Percentiles rank a stretch among this genome's conserved stretches.
phyloP scores from a whole-genome alignment of 92 coral and sea anemone genomes.

The Meandrina meandrites region DNA sequence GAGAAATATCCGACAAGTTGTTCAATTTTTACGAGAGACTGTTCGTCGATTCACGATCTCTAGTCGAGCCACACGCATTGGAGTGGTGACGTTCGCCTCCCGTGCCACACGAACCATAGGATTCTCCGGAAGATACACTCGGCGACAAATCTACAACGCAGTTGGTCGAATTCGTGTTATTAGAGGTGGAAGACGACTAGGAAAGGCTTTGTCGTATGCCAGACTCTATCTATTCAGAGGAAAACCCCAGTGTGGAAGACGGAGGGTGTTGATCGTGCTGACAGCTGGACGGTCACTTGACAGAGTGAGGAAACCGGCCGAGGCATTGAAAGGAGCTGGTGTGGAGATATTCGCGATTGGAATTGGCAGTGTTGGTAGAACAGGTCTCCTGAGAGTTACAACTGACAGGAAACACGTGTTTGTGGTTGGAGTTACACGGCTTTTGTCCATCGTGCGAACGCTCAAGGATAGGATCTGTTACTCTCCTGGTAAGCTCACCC shows the following conservation, averaged over 20 bases:
- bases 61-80: constrained; percentile 70
- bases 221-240: constrained; percentile 60
- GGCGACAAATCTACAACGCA: constrained; percentile 26
- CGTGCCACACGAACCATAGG: constrained; percentile 34
- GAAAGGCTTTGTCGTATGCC: constrained; percentile 56
- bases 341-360: constrained; percentile 66
- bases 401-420: constrained; percentile 60
- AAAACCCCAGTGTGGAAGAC: constrained; percentile 75
- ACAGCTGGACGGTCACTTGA: constrained; percentile 72
- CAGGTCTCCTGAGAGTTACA: constrained; percentile 37
- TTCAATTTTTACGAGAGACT: constrained; percentile 57
- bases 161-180: constrained; percentile 37
- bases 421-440: constrained; percentile 22
- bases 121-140: constrained; percentile 23
- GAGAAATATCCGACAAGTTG: constrained; percentile 41
- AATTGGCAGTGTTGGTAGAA: constrained; percentile 31
- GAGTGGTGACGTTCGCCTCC: constrained; percentile 63
- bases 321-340: constrained; percentile 48
- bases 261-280: constrained; percentile 66
- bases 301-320: constrained; percentile 56
- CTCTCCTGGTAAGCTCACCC: constrained; percentile 43
- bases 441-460: constrained; percentile 33
- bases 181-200: constrained; percentile 49
- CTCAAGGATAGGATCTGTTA: constrained; percentile 51
- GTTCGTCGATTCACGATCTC: constrained; percentile 67